Base-by-base conservation (phyloP, 2,888 invertebrate genomes). In the Choristoneura rosaceana region DNA sequence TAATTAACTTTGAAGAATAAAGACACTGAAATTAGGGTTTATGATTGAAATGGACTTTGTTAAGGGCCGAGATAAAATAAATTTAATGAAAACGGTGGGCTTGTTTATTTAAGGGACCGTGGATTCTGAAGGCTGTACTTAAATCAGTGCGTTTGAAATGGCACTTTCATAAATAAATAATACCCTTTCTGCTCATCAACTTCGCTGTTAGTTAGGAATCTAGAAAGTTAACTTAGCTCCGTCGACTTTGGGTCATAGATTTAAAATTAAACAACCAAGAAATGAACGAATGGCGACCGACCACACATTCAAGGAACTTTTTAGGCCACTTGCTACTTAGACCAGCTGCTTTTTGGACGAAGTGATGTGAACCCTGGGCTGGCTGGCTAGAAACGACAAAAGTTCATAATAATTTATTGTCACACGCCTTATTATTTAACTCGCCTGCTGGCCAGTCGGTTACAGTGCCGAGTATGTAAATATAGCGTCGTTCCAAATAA, bases 1-100 rank as follows among this genome's bases (percentile, higher is more conserved):
- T 68, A 69, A 76, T 73, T 74, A 70, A 74, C 33, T 52, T 41
- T 41, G 47, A 41, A 50, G 63, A 74, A 69, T 69, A 74, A 69
- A 74, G 65, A 69, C 69, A 55, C 60, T 71, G 47, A 70, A 73
- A 74, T 75, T 66, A 62, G 69, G 73, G 55, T 66, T 60, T 70
- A 71, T 70, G 69, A 70, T 58, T 70, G 47, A 67, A 71, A 70
- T 74, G 70, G 68, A 74, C 69, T 73, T 66, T 74, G 69, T 75
- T 71, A 50, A 69, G 58, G 55, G 33, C 71, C 50, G 64, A 73
- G 75, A 78, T 79, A 77, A 78, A 78, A 76, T 74, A 74, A 78
- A 80, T 79, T 79, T 79, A 77, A 79, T 75, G 74, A 74, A 78
- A 78, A 75, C 71, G 77, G 76, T 71, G 60, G 62, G 73, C 47